Percentiles rank a stretch among this genome's conserved stretches.
These are phyloP conservation scores for Orchesella flavescens DNA, from an alignment of 2,888 invertebrate species.

Conservation along the genomic window DNA sequence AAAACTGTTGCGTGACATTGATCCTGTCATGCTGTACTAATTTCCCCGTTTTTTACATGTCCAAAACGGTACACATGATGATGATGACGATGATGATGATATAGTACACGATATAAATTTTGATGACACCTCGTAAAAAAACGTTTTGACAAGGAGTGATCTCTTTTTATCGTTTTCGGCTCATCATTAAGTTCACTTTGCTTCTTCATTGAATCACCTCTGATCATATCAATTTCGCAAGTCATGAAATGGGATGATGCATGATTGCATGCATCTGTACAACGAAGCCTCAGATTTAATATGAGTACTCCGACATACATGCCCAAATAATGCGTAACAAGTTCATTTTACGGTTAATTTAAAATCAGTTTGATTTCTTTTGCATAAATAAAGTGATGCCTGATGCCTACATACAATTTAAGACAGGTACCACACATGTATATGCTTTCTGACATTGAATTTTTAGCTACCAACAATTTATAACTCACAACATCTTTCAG, in stretches of 20 bases:
- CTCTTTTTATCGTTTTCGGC: background rate
- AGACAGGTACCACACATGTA: too few species aligned
- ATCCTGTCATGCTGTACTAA: conserved; percentile 20
- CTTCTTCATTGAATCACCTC: background rate
- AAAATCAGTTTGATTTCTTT: too few species aligned
- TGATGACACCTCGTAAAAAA: conserved; percentile 30
- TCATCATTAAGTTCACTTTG: background rate
- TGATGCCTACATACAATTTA: too few species aligned
- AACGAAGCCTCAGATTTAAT: background rate
- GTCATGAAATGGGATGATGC: background rate
- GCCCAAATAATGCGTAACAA: conserved; percentile 8
- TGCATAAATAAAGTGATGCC: too few species aligned
- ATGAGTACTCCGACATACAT: conserved; percentile 12
- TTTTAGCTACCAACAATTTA: too few species aligned
- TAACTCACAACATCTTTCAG: too few species aligned
- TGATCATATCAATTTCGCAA: background rate
- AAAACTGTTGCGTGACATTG: conserved; percentile 16
- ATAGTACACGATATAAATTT: background rate
- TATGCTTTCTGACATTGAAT: too few species aligned
- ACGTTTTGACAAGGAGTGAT: conserved; percentile 1
- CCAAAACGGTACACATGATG: background rate
- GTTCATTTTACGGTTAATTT: conserved; percentile 4
- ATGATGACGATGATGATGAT: too few species aligned
- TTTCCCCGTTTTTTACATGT: conserved; percentile 14
- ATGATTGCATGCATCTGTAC: background rate